Conservation (phyloP, 2,888 invertebrate genomes). For the Eristalis arbustorum region DNA sequence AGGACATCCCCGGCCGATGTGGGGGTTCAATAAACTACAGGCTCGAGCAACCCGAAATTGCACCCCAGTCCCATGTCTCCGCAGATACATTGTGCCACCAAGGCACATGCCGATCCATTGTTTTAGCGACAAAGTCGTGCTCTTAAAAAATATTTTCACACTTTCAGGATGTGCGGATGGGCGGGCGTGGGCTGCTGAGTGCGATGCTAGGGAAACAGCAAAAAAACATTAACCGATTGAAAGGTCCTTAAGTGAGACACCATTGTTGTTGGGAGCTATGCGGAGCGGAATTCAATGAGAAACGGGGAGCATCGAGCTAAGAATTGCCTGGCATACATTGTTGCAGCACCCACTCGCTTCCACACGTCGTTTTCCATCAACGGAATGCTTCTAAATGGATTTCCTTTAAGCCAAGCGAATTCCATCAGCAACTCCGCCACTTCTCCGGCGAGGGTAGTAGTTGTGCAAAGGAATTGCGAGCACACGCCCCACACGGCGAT, state of each 20-base stretch:
- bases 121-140: constrained; percentile 10
- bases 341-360: constrained; percentile 41
- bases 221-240: constrained; percentile 64
- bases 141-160: constrained; percentile 30
- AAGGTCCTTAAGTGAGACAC: constrained; percentile 61
- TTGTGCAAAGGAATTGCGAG: constrained; percentile 26
- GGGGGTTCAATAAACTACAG: constrained; percentile 61
- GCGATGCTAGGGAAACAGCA: constrained; percentile 2
- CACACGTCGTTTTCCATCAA: constrained; percentile 38
- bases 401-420: constrained; percentile 47
- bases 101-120: constrained; percentile 30
- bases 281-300: constrained; percentile 23
- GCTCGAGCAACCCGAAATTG: background rate
- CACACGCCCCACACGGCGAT: background rate
- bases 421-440: constrained; percentile 35
- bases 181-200: background rate
- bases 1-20: constrained; percentile 18
- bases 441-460: constrained; percentile 9
- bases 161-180: background rate
- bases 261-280: constrained; percentile 45
- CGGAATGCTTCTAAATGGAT: constrained; percentile 55
- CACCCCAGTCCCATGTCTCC: constrained; percentile 11
- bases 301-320: background rate
- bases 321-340: constrained; percentile 49
- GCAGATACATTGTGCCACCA: constrained; percentile 13